phyloP scores from a whole-genome alignment of 2,888 invertebrate species.

The Micropterix aruncella region DNA sequence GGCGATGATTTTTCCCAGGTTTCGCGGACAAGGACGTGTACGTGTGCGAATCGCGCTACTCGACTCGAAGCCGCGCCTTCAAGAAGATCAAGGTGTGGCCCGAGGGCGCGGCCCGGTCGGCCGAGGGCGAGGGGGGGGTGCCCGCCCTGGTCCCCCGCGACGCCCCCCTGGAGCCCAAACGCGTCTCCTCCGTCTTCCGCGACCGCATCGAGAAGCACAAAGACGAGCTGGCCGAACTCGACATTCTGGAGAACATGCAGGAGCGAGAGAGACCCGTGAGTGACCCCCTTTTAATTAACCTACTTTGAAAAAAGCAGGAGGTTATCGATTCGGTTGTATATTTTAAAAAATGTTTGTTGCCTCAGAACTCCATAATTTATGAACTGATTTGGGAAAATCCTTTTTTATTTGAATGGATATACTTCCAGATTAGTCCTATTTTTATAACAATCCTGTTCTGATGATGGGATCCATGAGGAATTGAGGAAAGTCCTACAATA shows the following conservation, averaged over 20 bases:
- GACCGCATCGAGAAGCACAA: constrained; percentile 83
- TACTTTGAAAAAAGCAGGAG: too few species aligned
- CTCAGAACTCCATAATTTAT: too few species aligned
- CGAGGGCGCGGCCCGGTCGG: constrained; percentile 40
- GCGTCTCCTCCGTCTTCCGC: constrained; percentile 87
- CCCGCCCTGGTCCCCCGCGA: constrained; percentile 52
- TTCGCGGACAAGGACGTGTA: constrained; percentile 88
- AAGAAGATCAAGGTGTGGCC: constrained; percentile 85
- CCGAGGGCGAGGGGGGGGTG: constrained; percentile 2
- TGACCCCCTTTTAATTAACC: constrained; percentile 11
- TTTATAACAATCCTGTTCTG: too few species aligned
- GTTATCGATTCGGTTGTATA: too few species aligned
- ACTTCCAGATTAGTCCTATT: too few species aligned
- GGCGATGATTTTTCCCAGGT: constrained; percentile 37
- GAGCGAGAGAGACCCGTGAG: constrained; percentile 78
- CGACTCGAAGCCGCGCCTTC: constrained; percentile 71
- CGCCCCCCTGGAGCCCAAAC: constrained; percentile 64
- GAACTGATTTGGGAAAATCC: too few species aligned
- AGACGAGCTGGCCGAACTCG: constrained; percentile 74
- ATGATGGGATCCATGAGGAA: too few species aligned
- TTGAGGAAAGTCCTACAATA: too few species aligned
- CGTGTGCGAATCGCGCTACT: constrained; percentile 94
- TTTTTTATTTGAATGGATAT: too few species aligned
- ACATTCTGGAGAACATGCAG: constrained; percentile 65
- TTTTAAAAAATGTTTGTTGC: too few species aligned